A percentile compares a stretch with the other conserved stretches of the same genome.
Conservation (phyloP, 2,888 invertebrate species). For the Drosophila gaucha region DNA sequence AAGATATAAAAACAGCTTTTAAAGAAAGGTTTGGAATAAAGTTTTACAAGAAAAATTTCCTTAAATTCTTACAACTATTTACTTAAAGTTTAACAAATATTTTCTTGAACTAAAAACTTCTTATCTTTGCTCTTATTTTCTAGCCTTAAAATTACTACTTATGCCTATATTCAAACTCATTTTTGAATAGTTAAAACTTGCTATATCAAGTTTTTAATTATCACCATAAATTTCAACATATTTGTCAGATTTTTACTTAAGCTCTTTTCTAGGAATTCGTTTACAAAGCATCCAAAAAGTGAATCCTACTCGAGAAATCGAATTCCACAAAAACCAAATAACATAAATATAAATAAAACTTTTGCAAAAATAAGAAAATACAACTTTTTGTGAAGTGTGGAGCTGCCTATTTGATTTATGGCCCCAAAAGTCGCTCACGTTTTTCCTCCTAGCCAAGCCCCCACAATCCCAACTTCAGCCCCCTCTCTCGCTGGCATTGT, state of each 20-base stretch:
- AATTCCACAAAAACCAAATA: constrained; percentile 28
- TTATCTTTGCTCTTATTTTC: too few relatives aligned
- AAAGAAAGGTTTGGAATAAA: too few relatives aligned
- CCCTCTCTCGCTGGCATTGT: constrained; percentile 44
- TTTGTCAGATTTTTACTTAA: neutral
- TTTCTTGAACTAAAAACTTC: too few relatives aligned
- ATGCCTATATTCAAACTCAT: neutral
- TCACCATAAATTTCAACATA: neutral
- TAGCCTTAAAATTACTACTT: neutral
- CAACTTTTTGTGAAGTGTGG: constrained; percentile 15
- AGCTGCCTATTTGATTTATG: constrained; percentile 66
- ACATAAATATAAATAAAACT: constrained; percentile 36
- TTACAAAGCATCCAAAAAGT: neutral
- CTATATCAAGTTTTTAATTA: neutral
- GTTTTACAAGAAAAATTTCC: too few relatives aligned
- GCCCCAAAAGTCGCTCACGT: constrained; percentile 67
- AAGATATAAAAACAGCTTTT: too few relatives aligned
- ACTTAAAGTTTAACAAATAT: neutral
- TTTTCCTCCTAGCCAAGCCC: constrained; percentile 12
- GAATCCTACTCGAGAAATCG: constrained; percentile 27
- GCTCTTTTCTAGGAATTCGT: constrained; percentile 7
- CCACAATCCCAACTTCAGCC: neutral
- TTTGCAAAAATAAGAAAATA: constrained; percentile 37
- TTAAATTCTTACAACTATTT: too few relatives aligned
- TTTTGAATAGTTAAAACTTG: too few relatives aligned